Evolutionary conservation across 2,797 vertebrate species (phyloP), one percentile per base, ranked within the genome.

Genomic region (Cynopterus sphinx): DNA sequence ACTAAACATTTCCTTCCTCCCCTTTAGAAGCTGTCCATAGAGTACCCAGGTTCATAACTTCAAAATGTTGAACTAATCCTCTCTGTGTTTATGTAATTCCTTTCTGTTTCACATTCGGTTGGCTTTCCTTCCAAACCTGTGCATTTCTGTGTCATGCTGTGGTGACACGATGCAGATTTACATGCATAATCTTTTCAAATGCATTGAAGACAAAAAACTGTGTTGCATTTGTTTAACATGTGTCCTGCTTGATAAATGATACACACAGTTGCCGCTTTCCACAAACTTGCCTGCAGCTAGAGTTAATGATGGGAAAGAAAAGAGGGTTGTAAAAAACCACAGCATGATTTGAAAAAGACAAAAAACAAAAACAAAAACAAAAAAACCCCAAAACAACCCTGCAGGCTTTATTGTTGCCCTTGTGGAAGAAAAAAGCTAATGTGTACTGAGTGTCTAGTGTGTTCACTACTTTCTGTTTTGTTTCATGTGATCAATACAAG

Each of bases 171-270:
- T 94, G 3, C 91, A 97, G 43, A 82, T 70, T 97, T 97, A 89
- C n/a, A 28, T 91, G 94, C 87, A 49, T 46, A 95, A 97, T 96
- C 93, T 96, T 94, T 94, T 96, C 57, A 49, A 53, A 91, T 49
- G 3, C 6, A 0, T 43, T 16, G 13, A 96, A 93, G 94, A 96
- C 96, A 97, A 96, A 92, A 98, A 87, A 92, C 71, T 95, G 81
- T 94, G 84, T 84, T 3, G 43, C 97, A 96, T 97, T 96, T 98
- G 96, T 97, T 90, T 94, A 96, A 89, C 85, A 95, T 91, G 97
- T 97, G 94, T 97, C 97, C 96, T 87, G 81, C 89, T 82, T 98
- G 97, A 95, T 98, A 98, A 97, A 98, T 98, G 91, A 95, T 95
- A 71, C 88, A 74, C 61, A 75, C 31, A 33, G 33, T 90, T 96